Evolutionary conservation across 1,140 invertebrate species (phyloP), one percentile per base, ranked within the genome.

Genomic region (Thaumatotibia leucotreta): DNA sequence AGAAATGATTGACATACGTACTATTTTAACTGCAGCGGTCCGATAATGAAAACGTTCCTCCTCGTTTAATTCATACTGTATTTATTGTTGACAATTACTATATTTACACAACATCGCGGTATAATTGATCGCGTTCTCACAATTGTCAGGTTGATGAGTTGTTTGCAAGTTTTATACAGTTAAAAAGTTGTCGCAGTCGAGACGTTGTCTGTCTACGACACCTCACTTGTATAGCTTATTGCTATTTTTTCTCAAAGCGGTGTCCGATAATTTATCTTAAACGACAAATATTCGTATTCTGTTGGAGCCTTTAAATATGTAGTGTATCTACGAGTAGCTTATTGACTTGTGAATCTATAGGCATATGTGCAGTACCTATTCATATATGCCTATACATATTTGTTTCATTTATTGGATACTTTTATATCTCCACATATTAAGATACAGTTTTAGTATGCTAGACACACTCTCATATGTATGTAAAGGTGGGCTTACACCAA

Each of bases 51-150:
- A 86, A 88, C 78, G 83, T 86, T 83, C 77, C 67, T 67, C 62
- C 49, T 66, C 76, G 79, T 76, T 86, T 82, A 81, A 82, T 84
- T 83, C 77, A 72, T 81, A 76, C 71, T 76, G 82, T 83, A 79
- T 86, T 86, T 81, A 80, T 82, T 86, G 82, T 88, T 83, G 81
- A 87, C 88, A 83, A 87, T 90, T 86, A 87, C 82, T 88, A 90
- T 88, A 87, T 89, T 45, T 45, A 45, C 39, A 45, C n/a, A 45
- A 45, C 39, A 45, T 77, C 83, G 74, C 76, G 76, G 70, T 77
- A 88, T 89, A 90, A 90, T 89, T 90, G 88, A 88, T 88, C 86
- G 84, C 69, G 85, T 88, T 90, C 88, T 89, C 88, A 90, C 88
- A 90, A 90, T 89, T 84, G 88, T 89, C 88, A 86, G 77, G 52